Evolutionary conservation across 2,888 invertebrate genomes (phyloP), one percentile per base, ranked within the genome.

Genomic region (Uropetala carovei): DNA sequence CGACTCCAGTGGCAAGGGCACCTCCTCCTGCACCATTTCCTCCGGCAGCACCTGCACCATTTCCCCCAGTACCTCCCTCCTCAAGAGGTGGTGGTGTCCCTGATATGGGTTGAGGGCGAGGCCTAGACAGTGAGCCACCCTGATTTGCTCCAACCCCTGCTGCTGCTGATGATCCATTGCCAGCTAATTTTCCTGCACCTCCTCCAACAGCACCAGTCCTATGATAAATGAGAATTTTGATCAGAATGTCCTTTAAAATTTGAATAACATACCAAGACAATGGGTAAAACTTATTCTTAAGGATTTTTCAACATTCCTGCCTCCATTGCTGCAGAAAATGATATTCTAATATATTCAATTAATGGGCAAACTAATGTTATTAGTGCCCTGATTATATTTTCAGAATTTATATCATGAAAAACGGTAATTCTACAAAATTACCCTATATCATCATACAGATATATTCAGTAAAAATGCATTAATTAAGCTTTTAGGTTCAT

Each of bases 31-130:
- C 43, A 9, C 89, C 89, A 89, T 89, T 89, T 2, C 89, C 89
- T 43, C 89, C 89, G 14, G 89, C 64, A 11, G 89, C 89, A 22
- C 89, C 89, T 18, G 89, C 59, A 43, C 16, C 92, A 93, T 91
- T 89, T 3, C 89, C 89, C 11, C 89, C 89, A n/a, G 89, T 64
- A 10, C 89, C 89, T n/a, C 89, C 64, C 16, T 89, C 89, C n/a
- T 89, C 89, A 43, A 98, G 98, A 59, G 98, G 98, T 5, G 98
- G 98, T 2, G 97, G 96, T 30, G 98, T 98, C 93, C 98, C 98
- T 27, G 98, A 97, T 94, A 98, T 98, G 58, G 98, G 98, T 94
- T 98, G 98, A 2, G 98, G 98, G 93, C 98, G 96, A 0, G 98
- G 98, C 92, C 98, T 96, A n/a, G 97, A 94, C 58, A 94, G 94